phyloP scores from a whole-genome alignment of 1,140 invertebrate genomes.

The Neuroterus valhalla region DNA sequence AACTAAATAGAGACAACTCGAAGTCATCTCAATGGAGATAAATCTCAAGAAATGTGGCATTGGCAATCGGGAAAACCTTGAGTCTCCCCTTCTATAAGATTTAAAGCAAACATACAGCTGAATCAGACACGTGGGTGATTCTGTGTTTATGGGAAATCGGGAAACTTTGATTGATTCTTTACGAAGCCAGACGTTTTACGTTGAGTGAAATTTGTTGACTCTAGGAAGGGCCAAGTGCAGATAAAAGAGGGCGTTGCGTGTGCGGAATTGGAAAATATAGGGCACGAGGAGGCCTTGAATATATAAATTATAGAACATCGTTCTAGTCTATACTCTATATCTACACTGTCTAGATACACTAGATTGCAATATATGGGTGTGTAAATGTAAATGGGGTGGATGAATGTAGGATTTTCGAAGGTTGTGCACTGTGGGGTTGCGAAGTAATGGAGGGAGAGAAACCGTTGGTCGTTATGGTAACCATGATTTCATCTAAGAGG shows the following conservation, averaged over 20 bases:
- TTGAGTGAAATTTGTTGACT: conserved; percentile 25
- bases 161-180: conserved; percentile 18
- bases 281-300: not conserved
- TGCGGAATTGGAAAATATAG: conserved; percentile 1
- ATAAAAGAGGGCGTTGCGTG: conserved; percentile 7
- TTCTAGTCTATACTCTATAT: too few species aligned
- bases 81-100: too few species aligned
- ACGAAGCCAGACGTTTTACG: not conserved
- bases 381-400: not conserved
- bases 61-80: too few species aligned
- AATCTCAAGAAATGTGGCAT: too few species aligned
- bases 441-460: not conserved
- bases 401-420: not conserved
- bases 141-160: not conserved
- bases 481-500: conserved; percentile 25
- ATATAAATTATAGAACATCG: too few species aligned
- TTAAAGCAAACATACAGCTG: too few species aligned
- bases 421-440: not conserved
- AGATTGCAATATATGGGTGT: not conserved
- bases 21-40: too few species aligned
- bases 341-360: not conserved
- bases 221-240: not conserved
- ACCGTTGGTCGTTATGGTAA: conserved; percentile 25
- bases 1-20: too few species aligned
- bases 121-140: too few species aligned